Evolutionary conservation across 2,888 invertebrate species (phyloP), one percentile per base, ranked within the genome.

Genomic region (Himalopsyche anomala): DNA sequence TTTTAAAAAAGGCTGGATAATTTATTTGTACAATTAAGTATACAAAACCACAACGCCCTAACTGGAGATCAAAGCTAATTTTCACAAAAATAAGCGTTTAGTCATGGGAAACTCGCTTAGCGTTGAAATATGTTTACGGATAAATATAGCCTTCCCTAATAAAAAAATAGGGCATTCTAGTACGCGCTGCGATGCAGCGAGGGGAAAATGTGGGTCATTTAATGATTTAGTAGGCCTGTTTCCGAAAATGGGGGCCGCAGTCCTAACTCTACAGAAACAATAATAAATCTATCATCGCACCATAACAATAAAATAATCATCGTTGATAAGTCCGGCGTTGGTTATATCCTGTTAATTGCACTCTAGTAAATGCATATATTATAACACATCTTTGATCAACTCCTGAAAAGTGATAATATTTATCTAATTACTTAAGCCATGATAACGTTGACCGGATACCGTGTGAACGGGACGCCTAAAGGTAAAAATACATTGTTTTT

Each of bases 91-190:
- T 69, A 69, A 2, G 69, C 28, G 28, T 69, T 19, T 69, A 28
- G 12, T 56, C 56, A 56, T 56, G 69, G 69, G 19, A 28, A 69
- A 69, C 9, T 69, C 36, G 69, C 28, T 19, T 19, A 28, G 69
- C 8, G 69, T 28, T 69, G 28, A 69, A 36, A 69, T 69, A 69
- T 69, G 69, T 69, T 69, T 36, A 69, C 36, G 69, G 28, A 36
- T 69, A 12, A 28, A 69, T 69, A 36, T 28, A 69, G 69, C 69
- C 69, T 69, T 62, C 69, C 69, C 28, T 28, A 69, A 69, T 69
- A 69, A 69, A 69, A 69, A 69, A 69, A 69, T 69, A 69, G 69
- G 69, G 69, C 69, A 28, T 28, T 36, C 19, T 69, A 36, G 36
- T 19, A 69, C 69, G 69, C 19, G 8, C 28, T 12, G 69, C 69